These are phyloP conservation scores for Clarias magur DNA, from an alignment of 2,113 vertebrate genomes.

Conservation along the genomic window DNA sequence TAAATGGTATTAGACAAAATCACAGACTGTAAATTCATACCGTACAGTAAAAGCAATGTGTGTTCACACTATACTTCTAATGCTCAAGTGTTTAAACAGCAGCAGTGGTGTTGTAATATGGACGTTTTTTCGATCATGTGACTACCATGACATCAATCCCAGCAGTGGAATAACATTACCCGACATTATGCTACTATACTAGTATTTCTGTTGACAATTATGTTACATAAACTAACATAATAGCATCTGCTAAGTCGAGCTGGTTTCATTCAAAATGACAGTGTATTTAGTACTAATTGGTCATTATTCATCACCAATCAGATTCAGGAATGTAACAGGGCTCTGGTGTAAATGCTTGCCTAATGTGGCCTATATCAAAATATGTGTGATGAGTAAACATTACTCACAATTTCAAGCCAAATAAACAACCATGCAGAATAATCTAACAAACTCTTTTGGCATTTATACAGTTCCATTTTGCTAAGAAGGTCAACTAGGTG, in stretches of 20 bases:
- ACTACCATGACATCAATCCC: too few relatives aligned
- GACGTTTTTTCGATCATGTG: background rate
- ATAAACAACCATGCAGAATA: background rate
- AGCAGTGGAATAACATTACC: too few relatives aligned
- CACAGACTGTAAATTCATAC: background rate
- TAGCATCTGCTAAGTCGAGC: too few relatives aligned
- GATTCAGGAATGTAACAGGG: background rate
- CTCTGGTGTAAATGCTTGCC: background rate
- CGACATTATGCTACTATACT: too few relatives aligned
- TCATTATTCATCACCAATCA: background rate
- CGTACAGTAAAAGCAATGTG: background rate
- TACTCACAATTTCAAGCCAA: background rate
- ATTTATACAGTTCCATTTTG: constrained; percentile 14
- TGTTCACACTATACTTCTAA: background rate
- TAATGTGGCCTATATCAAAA: background rate
- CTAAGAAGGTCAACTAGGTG: background rate
- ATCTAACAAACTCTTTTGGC: constrained; percentile 10
- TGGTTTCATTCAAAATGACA: too few relatives aligned
- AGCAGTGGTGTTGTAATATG: background rate
- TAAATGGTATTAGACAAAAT: background rate
- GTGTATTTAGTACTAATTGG: background rate
- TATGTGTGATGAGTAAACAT: background rate
- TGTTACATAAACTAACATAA: too few relatives aligned
- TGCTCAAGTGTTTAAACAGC: background rate
- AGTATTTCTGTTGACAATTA: too few relatives aligned